Evolutionary conservation across 2,113 vertebrate species (phyloP).

Genomic region (Rhea pennata): DNA sequence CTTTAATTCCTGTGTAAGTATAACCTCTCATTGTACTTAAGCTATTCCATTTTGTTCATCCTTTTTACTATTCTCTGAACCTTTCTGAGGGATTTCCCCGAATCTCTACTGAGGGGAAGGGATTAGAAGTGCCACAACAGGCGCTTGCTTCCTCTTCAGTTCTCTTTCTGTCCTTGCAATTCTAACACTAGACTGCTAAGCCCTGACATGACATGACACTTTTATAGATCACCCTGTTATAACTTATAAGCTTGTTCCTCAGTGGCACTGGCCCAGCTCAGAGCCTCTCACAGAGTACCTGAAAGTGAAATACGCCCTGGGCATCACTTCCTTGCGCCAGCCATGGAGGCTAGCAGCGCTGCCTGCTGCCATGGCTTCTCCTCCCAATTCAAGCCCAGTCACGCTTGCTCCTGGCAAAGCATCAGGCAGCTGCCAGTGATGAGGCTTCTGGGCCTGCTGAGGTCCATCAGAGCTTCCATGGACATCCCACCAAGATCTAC

Average conservation of each 20-base stretch:
- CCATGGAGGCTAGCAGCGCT: too few species aligned
- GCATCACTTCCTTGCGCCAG: not conserved
- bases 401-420: not conserved
- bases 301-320: not conserved
- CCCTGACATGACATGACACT: not conserved
- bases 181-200: not conserved
- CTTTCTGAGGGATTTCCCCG: not conserved
- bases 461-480: fast-evolving
- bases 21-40: not conserved
- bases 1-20: not conserved
- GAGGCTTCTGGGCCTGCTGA: too few species aligned
- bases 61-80: not conserved
- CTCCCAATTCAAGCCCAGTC: fast-evolving
- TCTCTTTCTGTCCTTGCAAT: not conserved
- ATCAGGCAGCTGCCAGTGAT: fast-evolving
- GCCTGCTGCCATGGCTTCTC: too few species aligned
- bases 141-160: not conserved
- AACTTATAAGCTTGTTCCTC: not conserved
- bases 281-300: not conserved
- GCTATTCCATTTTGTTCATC: not conserved
- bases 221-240: not conserved
- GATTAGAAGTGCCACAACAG: not conserved
- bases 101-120: not conserved
- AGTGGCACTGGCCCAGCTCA: not conserved
- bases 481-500: not conserved